phyloP scores from a whole-genome alignment of 2,797 vertebrate genomes.

The Parambassis ranga region DNA sequence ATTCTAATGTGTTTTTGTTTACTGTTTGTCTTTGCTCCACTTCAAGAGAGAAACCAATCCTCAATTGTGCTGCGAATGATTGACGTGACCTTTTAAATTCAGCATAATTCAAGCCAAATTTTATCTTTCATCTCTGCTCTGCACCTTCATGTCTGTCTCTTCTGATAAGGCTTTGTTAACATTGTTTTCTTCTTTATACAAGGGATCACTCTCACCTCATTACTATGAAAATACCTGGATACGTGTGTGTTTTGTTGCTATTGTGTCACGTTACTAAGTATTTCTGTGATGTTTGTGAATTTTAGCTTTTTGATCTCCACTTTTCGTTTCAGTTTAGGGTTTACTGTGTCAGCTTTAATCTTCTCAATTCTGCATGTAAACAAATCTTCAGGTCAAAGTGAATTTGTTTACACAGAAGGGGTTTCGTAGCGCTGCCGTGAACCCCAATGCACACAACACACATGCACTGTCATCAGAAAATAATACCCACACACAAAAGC shows the following conservation, averaged over 20 bases:
- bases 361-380: conserved; percentile 27
- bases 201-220: neutral
- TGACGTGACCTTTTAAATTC: neutral
- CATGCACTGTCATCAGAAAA: neutral
- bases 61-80: neutral
- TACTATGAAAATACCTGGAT: neutral
- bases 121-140: neutral
- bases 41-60: too few relatives aligned
- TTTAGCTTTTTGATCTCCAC: conserved; percentile 11
- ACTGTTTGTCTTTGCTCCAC: too few relatives aligned
- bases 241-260: neutral
- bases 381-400: conserved; percentile 35
- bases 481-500: neutral
- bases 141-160: neutral
- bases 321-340: conserved; percentile 1
- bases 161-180: neutral
- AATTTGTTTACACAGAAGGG: conserved; percentile 9
- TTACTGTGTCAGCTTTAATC: conserved; percentile 38
- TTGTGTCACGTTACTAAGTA: neutral
- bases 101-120: too few relatives aligned
- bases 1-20: too few relatives aligned
- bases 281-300: neutral
- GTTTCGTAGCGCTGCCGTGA: neutral
- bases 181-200: neutral
- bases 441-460: neutral